Evolutionary conservation across 2,797 vertebrate species (phyloP).

Genomic region (Chloroceryle amazona): DNA sequence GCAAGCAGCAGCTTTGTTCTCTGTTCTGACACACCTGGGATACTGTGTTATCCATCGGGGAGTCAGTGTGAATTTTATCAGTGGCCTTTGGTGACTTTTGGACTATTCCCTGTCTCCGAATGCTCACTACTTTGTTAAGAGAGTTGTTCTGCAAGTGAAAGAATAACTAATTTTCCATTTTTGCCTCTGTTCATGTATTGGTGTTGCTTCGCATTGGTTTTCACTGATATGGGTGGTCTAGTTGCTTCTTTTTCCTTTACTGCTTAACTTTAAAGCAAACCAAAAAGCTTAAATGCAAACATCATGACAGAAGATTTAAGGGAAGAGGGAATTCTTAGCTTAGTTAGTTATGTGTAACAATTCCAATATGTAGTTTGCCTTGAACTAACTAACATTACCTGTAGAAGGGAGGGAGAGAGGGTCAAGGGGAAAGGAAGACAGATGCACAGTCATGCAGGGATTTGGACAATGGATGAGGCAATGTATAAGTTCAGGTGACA

Average conservation of each 20-base stretch:
- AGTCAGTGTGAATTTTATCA: not conserved
- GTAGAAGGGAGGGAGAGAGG: not conserved
- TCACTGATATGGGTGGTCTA: not conserved
- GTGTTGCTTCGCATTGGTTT: not conserved
- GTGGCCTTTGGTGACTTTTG: not conserved
- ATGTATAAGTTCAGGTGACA: not conserved
- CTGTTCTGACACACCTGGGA: not conserved
- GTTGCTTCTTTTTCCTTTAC: not conserved
- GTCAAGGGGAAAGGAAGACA: not conserved
- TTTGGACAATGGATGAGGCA: not conserved
- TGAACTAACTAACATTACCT: not conserved
- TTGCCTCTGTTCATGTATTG: not conserved
- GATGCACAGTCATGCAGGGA: not conserved
- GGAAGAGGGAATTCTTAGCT: not conserved
- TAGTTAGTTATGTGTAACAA: not conserved
- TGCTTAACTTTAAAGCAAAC: not conserved
- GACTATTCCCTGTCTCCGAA: not conserved
- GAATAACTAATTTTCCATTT: not conserved
- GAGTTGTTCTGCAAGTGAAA: not conserved
- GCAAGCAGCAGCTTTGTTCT: not conserved
- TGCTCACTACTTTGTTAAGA: not conserved
- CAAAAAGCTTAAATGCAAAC: not conserved
- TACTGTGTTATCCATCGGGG: not conserved
- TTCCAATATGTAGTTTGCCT: not conserved
- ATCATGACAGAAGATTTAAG: not conserved